Percentiles rank a stretch among this genome's conserved stretches.
Conservation (phyloP, 2,888 invertebrate species). For the Acleris literana region DNA sequence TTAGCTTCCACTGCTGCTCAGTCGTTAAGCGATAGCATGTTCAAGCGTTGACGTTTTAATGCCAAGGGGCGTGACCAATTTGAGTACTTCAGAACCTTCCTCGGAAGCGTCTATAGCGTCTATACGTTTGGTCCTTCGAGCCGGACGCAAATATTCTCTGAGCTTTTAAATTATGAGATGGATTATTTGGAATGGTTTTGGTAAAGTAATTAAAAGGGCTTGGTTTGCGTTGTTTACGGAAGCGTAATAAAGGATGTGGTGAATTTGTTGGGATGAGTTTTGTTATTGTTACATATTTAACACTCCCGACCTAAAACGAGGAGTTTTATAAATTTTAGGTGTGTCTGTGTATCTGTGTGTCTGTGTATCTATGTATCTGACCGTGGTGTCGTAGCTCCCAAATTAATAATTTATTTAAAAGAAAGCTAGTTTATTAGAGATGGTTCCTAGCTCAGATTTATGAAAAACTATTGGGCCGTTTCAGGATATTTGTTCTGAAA, state of each 20-base stretch:
- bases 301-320: background rate
- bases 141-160: conserved; percentile 20
- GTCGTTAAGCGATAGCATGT: conserved; percentile 18
- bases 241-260: background rate
- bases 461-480: no score
- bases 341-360: no score
- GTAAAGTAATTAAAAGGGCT: conserved; percentile 15
- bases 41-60: conserved; percentile 34
- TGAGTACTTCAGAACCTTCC: conserved; percentile 3
- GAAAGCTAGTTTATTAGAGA: no score
- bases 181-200: conserved; percentile 17
- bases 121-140: conserved; percentile 17
- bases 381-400: no score
- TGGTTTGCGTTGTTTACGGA: conserved; percentile 7
- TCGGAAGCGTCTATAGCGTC: background rate
- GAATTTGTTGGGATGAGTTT: background rate
- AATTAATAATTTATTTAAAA: no score
- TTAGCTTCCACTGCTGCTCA: conserved; percentile 6
- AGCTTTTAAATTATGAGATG: conserved; percentile 18
- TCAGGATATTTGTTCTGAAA: no score
- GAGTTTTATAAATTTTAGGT: background rate
- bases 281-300: background rate
- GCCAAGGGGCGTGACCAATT: conserved; percentile 15
- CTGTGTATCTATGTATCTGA: no score
- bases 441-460: no score